Evolutionary conservation across 1,140 invertebrate species (phyloP), one percentile per base, ranked within the genome.

Genomic region (Oncopodura yosiiana): DNA sequence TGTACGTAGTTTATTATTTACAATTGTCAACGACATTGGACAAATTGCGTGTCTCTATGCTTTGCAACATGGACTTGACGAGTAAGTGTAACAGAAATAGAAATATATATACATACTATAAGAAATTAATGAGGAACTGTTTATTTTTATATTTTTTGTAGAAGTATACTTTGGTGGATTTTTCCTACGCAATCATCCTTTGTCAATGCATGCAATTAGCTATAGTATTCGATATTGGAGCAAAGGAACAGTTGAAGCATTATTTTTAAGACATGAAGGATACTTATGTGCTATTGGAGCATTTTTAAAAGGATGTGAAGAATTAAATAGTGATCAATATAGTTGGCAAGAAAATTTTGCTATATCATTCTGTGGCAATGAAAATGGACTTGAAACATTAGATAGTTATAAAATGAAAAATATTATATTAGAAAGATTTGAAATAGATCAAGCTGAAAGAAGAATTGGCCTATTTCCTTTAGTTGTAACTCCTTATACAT

Each of bases 171-270:
- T 86, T 72, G 83, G 83, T 36, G 83, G 84, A 18, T 86, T 82
- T 64, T 86, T 87, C 66, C 74, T 86, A 9, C 71, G 83, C 26
- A 83, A 83, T 63, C 83, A 85, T 71, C 81, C 81, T 3, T 66
- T 86, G 0, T 83, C 80, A 41, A 86, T 87, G 83, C 78, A 84
- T 60, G 82, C 82, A 4, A 78, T 86, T 37, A 79, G 77, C 5
- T 85, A 77, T 69, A 77, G 81, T 30, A 82, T 86, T 39, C 84
- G 84, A 60, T 87, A 78, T 66, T 87, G 83, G 83, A 83, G 82
- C 45, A 74, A 81, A 74, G 80, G 79, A 21, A 74, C 78, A 59
- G 79, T 85, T 16, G 78, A 83, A 61, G 77, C 82, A 6, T 68
- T 83, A 44, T 87, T 86, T 69, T 70, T 87, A 8, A 70, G 84